Evolutionary conservation across 2,888 invertebrate species (phyloP).

Genomic region (Dascillus cervinus): DNA sequence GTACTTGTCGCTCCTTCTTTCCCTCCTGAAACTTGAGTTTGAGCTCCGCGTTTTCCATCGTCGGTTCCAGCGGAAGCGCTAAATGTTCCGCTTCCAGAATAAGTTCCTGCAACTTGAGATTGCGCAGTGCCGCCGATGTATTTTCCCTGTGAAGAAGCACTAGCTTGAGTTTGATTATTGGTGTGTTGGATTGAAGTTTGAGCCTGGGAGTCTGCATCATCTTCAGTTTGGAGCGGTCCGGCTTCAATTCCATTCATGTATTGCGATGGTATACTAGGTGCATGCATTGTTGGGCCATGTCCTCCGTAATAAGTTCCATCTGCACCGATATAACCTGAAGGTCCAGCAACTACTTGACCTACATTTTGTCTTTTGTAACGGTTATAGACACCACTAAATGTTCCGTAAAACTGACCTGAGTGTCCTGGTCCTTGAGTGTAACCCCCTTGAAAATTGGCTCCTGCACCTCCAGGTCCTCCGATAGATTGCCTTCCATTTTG

Average conservation of each 20-base stretch:
- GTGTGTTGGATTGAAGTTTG: slow-evolving; percentile 53
- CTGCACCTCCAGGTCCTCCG: slow-evolving; percentile 1
- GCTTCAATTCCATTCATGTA: too few relatives aligned
- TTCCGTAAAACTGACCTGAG: slow-evolving; percentile 6
- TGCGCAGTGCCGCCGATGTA: slow-evolving; percentile 69
- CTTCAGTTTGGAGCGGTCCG: too few relatives aligned
- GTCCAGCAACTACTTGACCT: slow-evolving; percentile 7
- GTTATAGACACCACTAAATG: slow-evolving; percentile 5
- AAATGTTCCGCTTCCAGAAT: slow-evolving; percentile 70
- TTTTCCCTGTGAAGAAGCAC: slow-evolving; percentile 69
- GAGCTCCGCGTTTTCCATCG: slow-evolving; percentile 65
- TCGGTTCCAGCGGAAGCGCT: slow-evolving; percentile 76
- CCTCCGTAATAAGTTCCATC: slow-evolving; percentile 2
- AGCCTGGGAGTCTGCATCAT: slow-evolving; percentile 69
- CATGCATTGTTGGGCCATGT: background rate
- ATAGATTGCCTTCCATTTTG: too few relatives aligned
- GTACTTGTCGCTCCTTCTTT: slow-evolving; percentile 68
- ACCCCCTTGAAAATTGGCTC: slow-evolving; percentile 2
- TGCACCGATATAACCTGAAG: background rate
- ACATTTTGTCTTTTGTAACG: slow-evolving; percentile 1
- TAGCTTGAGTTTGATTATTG: slow-evolving; percentile 61
- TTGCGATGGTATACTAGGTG: too few relatives aligned
- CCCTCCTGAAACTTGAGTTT: slow-evolving; percentile 61
- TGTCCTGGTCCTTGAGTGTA: slow-evolving; percentile 3
- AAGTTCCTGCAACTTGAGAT: slow-evolving; percentile 75